These are phyloP conservation scores for Drosophila infuscata DNA, from an alignment of 2,888 invertebrate species.

Conservation along the genomic window DNA sequence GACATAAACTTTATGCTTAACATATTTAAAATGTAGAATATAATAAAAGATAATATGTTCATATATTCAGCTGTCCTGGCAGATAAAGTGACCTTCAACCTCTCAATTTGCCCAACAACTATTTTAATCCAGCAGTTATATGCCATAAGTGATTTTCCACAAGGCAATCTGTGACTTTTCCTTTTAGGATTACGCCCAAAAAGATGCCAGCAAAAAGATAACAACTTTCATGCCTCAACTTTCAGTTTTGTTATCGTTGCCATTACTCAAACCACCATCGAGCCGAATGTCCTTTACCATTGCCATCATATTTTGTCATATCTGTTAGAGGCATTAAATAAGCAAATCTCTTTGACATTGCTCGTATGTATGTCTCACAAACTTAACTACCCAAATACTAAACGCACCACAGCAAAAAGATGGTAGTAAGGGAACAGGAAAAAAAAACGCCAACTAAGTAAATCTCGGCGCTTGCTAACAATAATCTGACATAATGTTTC, in stretches of 20 bases:
- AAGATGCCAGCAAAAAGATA: conserved; percentile 8
- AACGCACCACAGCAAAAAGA: conserved; percentile 9
- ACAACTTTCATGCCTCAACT: conserved; percentile 21
- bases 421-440: background rate
- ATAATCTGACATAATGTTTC: conserved; percentile 83
- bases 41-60: background rate
- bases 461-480: conserved; percentile 77
- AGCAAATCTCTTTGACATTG: conserved; percentile 64
- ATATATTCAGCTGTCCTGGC: background rate
- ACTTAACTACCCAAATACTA: conserved; percentile 43
- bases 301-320: conserved; percentile 56
- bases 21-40: background rate
- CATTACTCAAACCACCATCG: conserved; percentile 50
- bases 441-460: conserved; percentile 73
- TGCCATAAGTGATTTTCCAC: background rate
- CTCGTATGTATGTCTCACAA: conserved; percentile 61
- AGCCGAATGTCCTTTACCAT: conserved; percentile 29
- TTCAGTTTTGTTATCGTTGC: conserved; percentile 49
- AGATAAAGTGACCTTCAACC: background rate
- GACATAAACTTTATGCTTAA: background rate
- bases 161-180: background rate
- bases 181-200: conserved; percentile 11
- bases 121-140: background rate
- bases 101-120: background rate
- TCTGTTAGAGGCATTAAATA: conserved; percentile 52